phyloP scores from a whole-genome alignment of 2,888 invertebrate genomes.

The Pimpla rufipes region DNA sequence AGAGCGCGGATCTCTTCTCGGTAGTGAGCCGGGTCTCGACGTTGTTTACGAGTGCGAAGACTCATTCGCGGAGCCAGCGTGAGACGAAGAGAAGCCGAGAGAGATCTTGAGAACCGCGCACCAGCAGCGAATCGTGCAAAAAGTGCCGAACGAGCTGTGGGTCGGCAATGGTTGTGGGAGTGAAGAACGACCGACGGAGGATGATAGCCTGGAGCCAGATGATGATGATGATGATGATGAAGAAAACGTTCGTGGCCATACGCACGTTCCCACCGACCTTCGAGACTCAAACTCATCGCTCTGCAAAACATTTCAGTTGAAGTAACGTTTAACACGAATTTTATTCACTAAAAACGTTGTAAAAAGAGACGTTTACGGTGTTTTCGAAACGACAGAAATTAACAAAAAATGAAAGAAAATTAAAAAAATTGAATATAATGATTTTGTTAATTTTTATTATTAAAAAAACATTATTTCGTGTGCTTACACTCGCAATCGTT shows the following conservation, averaged over 20 bases:
- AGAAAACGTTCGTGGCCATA: slow-evolving; percentile 25
- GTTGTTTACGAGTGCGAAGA: slow-evolving; percentile 38
- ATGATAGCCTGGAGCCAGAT: slow-evolving; percentile 2
- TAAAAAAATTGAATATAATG: no score
- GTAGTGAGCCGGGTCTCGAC: neutral
- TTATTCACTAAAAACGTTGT: neutral
- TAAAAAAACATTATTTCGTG: no score
- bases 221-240: slow-evolving; percentile 29
- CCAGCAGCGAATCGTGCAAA: slow-evolving; percentile 34
- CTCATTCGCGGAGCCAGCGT: slow-evolving; percentile 42
- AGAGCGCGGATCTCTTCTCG: slow-evolving; percentile 17
- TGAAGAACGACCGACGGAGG: slow-evolving; percentile 27
- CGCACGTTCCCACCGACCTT: slow-evolving; percentile 73
- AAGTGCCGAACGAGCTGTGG: slow-evolving; percentile 38
- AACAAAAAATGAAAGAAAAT: no score
- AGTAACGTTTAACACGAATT: neutral
- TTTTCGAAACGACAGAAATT: no score
- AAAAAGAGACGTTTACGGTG: no score
- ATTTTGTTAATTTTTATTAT: no score
- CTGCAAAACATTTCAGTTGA: neutral
- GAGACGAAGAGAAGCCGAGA: slow-evolving; percentile 43
- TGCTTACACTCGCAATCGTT: no score
- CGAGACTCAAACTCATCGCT: slow-evolving; percentile 83
- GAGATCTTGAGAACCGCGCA: slow-evolving; percentile 22
- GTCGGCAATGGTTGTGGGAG: slow-evolving; percentile 16